A percentile compares a stretch with the other conserved stretches of the same genome.
These are phyloP conservation scores for Platysternon megacephalum DNA, from an alignment of 2,113 vertebrate genomes.

Conservation along the genomic window DNA sequence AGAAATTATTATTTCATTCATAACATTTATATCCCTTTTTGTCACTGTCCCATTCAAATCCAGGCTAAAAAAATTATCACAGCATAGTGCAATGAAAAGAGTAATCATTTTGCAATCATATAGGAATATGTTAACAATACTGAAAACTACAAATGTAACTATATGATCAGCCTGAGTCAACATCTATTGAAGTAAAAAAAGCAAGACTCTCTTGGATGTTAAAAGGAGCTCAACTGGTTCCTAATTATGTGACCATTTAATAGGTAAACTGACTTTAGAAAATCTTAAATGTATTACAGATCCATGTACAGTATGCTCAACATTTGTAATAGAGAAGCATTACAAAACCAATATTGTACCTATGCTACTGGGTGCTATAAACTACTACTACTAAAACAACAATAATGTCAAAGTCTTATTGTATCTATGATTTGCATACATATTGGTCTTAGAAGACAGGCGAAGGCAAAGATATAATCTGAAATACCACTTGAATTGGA, in stretches of 20 bases:
- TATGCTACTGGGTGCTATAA: neutral
- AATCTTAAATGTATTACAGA: neutral
- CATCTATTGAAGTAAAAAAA: neutral
- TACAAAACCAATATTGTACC: neutral
- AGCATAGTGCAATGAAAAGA: neutral
- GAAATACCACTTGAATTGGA: neutral
- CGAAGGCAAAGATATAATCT: constrained; percentile 10
- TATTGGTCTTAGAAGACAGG: neutral
- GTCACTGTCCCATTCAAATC: neutral
- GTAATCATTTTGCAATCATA: neutral
- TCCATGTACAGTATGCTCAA: neutral
- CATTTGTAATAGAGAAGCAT: neutral
- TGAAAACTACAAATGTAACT: neutral
- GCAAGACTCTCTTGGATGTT: neutral
- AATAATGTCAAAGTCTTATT: neutral
- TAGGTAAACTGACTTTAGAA: neutral
- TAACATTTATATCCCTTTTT: neutral
- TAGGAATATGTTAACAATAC: neutral
- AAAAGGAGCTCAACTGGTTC: neutral
- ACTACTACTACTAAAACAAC: neutral
- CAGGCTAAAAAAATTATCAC: neutral
- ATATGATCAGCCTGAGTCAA: neutral
- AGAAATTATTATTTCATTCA: neutral
- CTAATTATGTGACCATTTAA: neutral
- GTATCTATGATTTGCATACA: neutral